A percentile compares a stretch with the other conserved stretches of the same genome.
Conservation (phyloP, 2,888 invertebrate genomes). For the Sarcophaga rosellei region DNA sequence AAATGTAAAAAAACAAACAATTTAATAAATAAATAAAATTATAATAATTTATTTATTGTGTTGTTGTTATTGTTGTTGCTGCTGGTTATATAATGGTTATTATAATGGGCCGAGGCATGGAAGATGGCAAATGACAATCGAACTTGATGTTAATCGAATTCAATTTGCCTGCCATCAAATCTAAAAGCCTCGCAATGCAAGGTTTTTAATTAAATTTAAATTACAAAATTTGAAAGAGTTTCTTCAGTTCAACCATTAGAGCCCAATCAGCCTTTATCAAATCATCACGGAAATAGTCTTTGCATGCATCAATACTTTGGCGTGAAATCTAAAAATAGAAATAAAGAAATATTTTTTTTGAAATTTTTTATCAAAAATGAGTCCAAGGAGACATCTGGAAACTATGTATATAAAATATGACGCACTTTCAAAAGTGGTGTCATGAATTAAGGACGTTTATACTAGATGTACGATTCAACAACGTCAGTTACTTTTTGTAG, state of each 20-base stretch:
- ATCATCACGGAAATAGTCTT: conserved; percentile 99
- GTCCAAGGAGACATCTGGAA: background rate
- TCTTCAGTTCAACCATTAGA: conserved; percentile 98
- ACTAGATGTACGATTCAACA: background rate
- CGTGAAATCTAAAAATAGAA: conserved; percentile 90
- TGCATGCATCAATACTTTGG: conserved; percentile 99
- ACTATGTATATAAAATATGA: conserved; percentile 30
- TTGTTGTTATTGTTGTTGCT: background rate
- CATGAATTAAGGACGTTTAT: conserved; percentile 40
- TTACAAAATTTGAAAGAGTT: conserved; percentile 97
- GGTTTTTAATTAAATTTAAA: conserved; percentile 49
- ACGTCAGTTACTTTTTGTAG: conserved; percentile 56
- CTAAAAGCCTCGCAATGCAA: conserved; percentile 14
- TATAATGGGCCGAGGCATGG: background rate
- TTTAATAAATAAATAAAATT: background rate
- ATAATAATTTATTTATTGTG: background rate
- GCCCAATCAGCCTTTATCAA: conserved; percentile 98
- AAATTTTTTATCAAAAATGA: background rate
- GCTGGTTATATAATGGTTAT: background rate
- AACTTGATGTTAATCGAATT: background rate
- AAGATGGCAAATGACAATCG: background rate
- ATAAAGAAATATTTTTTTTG: background rate
- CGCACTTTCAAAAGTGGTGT: conserved; percentile 42
- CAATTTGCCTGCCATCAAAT: background rate
- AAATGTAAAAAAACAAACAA: no score